phyloP scores from a whole-genome alignment of 1,140 invertebrate species.

The Branchinecta lindahli region DNA sequence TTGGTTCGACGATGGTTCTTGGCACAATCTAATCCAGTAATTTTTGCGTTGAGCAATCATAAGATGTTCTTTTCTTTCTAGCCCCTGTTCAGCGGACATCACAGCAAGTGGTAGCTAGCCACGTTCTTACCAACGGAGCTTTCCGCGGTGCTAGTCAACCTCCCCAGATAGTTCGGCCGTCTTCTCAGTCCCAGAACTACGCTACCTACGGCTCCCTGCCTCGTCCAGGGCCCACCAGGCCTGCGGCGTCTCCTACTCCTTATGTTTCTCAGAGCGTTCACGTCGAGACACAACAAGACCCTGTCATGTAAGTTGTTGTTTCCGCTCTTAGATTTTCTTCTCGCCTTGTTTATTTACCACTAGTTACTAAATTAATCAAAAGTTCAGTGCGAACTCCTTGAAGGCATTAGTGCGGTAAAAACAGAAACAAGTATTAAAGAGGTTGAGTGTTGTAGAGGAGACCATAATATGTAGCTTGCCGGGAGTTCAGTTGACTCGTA shows the following conservation, averaged over 20 bases:
- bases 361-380: background rate
- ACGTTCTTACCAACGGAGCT: slow-evolving; percentile 15
- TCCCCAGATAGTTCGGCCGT: background rate
- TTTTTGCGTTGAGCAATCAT: background rate
- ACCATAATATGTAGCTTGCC: too few species aligned
- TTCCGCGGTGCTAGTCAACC: background rate
- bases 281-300: background rate
- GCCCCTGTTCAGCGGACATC: slow-evolving; percentile 6
- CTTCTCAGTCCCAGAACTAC: background rate
- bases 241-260: background rate
- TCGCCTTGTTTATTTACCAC: too few species aligned
- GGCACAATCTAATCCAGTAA: background rate
- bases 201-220: background rate
- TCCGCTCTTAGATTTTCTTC: too few species aligned
- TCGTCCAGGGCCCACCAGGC: background rate
- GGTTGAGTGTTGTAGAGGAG: too few species aligned
- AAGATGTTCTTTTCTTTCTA: background rate
- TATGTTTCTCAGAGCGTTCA: background rate
- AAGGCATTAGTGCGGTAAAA: background rate
- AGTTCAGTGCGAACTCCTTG: background rate
- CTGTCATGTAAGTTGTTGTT: background rate
- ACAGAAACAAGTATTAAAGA: too few species aligned
- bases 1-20: too few species aligned
- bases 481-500: too few species aligned
- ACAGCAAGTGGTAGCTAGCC: background rate